A percentile compares a stretch with the other conserved stretches of the same genome.
These are phyloP conservation scores for Blastobasis adustella DNA, from an alignment of 2,888 invertebrate species.

Conservation along the genomic window DNA sequence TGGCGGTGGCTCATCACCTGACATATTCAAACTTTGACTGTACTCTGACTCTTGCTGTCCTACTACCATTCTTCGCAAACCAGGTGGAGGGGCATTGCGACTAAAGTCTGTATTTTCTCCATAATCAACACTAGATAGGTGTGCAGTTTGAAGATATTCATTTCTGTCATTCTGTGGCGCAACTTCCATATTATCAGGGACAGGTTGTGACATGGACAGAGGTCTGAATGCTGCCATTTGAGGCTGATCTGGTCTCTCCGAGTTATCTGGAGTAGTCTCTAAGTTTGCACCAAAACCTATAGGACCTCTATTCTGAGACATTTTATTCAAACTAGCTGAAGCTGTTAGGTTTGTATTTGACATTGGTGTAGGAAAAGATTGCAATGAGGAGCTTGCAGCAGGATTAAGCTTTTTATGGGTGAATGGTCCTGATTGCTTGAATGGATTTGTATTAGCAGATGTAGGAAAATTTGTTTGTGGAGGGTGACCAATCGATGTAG, in stretches of 20 bases:
- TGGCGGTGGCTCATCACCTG: constrained; percentile 68
- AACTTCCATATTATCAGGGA: constrained; percentile 76
- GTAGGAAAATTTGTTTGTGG: constrained; percentile 36
- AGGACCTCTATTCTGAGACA: constrained; percentile 45
- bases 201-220: constrained; percentile 34
- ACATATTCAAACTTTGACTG: constrained; percentile 41
- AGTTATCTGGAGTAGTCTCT: constrained; percentile 80
- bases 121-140: constrained; percentile 76
- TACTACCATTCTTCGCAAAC: constrained; percentile 78
- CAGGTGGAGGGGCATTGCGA: constrained; percentile 75
- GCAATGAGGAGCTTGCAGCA: constrained; percentile 25
- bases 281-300: constrained; percentile 74
- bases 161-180: constrained; percentile 82
- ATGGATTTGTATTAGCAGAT: constrained; percentile 48
- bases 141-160: constrained; percentile 85
- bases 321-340: constrained; percentile 47
- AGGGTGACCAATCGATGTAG: constrained; percentile 17
- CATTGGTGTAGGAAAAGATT: constrained; percentile 38
- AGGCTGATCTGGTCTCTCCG: constrained; percentile 77
- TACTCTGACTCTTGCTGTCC: constrained; percentile 78
- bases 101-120: constrained; percentile 61
- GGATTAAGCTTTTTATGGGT: constrained; percentile 58
- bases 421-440: constrained; percentile 59
- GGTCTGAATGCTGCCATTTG: constrained; percentile 36
- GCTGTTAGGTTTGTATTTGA: constrained; percentile 45